Conservation (phyloP, 2,113 vertebrate genomes). For the Sorex fumeus region DNA sequence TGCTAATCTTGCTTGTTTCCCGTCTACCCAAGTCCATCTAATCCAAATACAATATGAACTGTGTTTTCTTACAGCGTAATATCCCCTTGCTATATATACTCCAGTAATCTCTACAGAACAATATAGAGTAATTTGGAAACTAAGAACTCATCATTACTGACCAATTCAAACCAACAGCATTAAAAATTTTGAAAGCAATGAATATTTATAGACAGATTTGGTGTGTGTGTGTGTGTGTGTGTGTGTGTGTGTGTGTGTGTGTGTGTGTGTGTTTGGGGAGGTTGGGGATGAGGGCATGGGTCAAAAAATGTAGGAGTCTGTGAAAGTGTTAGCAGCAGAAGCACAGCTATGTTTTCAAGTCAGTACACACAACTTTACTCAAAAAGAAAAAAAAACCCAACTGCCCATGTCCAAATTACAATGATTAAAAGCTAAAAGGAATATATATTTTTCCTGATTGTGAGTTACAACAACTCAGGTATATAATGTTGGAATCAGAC, state of each 20-base stretch:
- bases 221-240: too few species aligned
- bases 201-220: slow-evolving; percentile 78
- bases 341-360: not conserved
- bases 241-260: too few species aligned
- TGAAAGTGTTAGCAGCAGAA: slow-evolving; percentile 73
- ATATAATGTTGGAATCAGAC: slow-evolving; percentile 67
- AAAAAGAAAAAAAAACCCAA: not conserved
- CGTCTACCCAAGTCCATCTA: slow-evolving; percentile 76
- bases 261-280: not conserved
- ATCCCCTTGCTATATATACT: slow-evolving; percentile 64
- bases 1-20: slow-evolving; percentile 80
- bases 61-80: slow-evolving; percentile 67
- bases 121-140: slow-evolving; percentile 74
- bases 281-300: slow-evolving; percentile 47
- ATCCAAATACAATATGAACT: slow-evolving; percentile 83
- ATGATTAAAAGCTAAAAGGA: slow-evolving; percentile 57
- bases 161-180: slow-evolving; percentile 68
- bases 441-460: slow-evolving; percentile 63
- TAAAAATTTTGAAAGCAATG: slow-evolving; percentile 75
- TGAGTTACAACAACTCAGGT: slow-evolving; percentile 60
- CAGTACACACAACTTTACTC: slow-evolving; percentile 28
- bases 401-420: not conserved
- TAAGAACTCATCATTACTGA: slow-evolving; percentile 79
- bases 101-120: slow-evolving; percentile 70
- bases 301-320: not conserved